A percentile compares a stretch with the other conserved stretches of the same genome.
Evolutionary conservation across 2,888 invertebrate species (phyloP).

Genomic region (Tachystola acroxantha): DNA sequence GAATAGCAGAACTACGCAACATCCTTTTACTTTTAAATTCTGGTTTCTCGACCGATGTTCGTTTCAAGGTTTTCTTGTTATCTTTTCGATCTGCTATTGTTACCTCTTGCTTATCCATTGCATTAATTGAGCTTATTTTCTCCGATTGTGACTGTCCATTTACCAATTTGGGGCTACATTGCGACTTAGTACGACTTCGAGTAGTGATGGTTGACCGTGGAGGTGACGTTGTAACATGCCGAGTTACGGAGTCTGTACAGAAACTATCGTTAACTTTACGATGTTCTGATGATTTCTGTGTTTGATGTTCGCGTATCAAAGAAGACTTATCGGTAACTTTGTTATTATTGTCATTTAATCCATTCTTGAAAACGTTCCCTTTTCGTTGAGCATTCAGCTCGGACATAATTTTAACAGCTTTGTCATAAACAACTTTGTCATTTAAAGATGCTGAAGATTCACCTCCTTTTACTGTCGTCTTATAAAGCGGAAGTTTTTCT

Average conservation of each 20-base stretch:
- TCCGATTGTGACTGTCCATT: too few species aligned
- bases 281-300: too few species aligned
- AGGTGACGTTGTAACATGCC: conserved; percentile 1
- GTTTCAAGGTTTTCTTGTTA: conserved; percentile 26
- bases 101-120: too few species aligned
- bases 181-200: conserved; percentile 24
- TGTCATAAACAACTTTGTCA: conserved; percentile 47
- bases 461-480: conserved; percentile 18
- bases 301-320: too few species aligned
- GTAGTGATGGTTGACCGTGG: conserved; percentile 17
- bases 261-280: too few species aligned
- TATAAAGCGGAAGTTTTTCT: conserved; percentile 15
- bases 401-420: conserved; percentile 49
- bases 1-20: conserved; percentile 32
- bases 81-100: conserved; percentile 5
- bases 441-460: conserved; percentile 30
- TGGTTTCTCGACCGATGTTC: conserved; percentile 21
- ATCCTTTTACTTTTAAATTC: conserved; percentile 32
- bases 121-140: too few species aligned
- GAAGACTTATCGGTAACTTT: too few species aligned
- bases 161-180: not conserved
- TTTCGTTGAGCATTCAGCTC: conserved; percentile 37
- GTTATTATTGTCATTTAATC: too few species aligned
- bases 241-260: not conserved
- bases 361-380: too few species aligned